A percentile compares a stretch with the other conserved stretches of the same genome.
phyloP scores from a whole-genome alignment of 1,140 invertebrate genomes.

The Holotrichia oblita region DNA sequence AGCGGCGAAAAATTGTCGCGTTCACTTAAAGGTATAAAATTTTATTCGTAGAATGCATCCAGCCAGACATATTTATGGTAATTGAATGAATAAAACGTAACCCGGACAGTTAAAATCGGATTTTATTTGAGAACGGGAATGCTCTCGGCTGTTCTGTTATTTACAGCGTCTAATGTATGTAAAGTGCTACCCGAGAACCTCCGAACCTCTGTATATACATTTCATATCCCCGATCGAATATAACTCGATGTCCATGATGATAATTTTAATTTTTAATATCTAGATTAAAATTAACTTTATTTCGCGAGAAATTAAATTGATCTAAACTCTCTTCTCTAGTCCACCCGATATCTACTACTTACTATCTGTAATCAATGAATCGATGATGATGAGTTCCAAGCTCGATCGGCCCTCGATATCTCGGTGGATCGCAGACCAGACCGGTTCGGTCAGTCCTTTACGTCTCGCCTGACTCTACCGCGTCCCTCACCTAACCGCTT shows the following conservation, averaged over 20 bases:
- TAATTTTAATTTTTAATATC: too few species aligned
- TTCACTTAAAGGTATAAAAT: constrained; percentile 58
- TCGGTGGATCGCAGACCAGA: constrained; percentile 42
- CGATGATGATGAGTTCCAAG: constrained; percentile 51
- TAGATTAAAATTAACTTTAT: too few species aligned
- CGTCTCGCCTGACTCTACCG: not conserved
- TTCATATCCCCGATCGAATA: too few species aligned
- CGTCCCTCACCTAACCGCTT: not conserved
- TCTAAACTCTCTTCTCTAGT: too few species aligned
- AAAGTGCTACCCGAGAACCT: too few species aligned
- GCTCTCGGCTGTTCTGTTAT: constrained; percentile 47
- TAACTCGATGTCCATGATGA: too few species aligned
- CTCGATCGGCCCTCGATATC: constrained; percentile 44
- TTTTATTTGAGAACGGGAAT: constrained; percentile 53
- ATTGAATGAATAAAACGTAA: constrained; percentile 59
- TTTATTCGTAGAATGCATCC: constrained; percentile 52
- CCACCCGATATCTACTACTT: not conserved
- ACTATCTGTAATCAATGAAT: constrained; percentile 57
- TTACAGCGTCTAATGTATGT: constrained; percentile 58
- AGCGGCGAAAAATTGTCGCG: constrained; percentile 46
- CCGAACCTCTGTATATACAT: too few species aligned
- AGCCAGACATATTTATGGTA: constrained; percentile 59
- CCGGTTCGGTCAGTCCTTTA: constrained; percentile 49
- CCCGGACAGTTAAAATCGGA: constrained; percentile 54
- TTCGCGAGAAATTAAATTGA: too few species aligned